phyloP scores from a whole-genome alignment of 1,140 invertebrate species.

The Marisa cornuarietis region DNA sequence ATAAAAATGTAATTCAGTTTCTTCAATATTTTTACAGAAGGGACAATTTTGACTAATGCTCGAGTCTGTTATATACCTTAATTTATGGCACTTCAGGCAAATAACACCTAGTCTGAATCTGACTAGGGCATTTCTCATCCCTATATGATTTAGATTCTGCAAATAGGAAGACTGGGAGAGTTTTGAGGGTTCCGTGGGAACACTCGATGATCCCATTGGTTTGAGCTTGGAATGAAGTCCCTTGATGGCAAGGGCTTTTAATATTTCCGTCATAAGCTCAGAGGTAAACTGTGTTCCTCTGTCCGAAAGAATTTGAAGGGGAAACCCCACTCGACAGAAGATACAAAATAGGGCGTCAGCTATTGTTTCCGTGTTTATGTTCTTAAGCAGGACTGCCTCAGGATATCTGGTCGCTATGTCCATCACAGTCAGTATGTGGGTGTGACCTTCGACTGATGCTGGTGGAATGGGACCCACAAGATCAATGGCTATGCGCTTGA shows the following conservation, averaged over 20 bases:
- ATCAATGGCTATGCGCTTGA: constrained; percentile 40
- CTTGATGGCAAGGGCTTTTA: constrained; percentile 29
- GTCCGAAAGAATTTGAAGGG: constrained; percentile 42
- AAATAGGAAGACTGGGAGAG: too few relatives aligned
- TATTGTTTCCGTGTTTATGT: too few relatives aligned
- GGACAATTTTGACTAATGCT: too few relatives aligned
- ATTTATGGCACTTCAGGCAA: too few relatives aligned
- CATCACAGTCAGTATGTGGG: constrained; percentile 36
- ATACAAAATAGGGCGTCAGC: constrained; percentile 36
- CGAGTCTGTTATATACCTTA: too few relatives aligned
- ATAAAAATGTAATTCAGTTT: too few relatives aligned
- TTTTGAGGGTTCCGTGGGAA: constrained; percentile 46
- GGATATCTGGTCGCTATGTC: constrained; percentile 38
- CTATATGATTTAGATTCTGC: too few relatives aligned
- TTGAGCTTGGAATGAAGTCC: constrained; percentile 23
- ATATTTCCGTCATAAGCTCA: constrained; percentile 25
- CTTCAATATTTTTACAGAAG: too few relatives aligned
- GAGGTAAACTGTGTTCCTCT: constrained; percentile 33
- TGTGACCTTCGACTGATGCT: constrained; percentile 27
- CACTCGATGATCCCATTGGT: constrained; percentile 43
- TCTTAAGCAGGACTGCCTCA: too few relatives aligned
- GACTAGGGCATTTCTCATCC: too few relatives aligned
- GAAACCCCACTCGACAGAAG: constrained; percentile 64
- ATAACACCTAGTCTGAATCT: too few relatives aligned
- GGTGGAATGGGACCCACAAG: constrained; percentile 35